Evolutionary conservation across 2,797 vertebrate genomes (phyloP).

Genomic region (Enteromius radiatus): DNA sequence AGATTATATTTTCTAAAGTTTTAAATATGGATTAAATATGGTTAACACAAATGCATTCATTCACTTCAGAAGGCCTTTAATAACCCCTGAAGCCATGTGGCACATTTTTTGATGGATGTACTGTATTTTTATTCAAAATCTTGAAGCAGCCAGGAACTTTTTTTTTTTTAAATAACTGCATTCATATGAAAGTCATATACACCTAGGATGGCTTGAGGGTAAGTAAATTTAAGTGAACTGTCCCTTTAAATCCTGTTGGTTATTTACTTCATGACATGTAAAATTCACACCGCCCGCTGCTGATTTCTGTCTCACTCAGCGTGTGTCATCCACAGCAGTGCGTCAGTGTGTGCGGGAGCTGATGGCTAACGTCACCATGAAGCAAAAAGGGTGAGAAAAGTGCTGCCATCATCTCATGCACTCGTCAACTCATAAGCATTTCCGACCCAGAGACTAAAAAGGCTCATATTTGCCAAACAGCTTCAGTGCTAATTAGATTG

Average conservation of each 20-base stretch:
- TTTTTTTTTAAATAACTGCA: neutral
- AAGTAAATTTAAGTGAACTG: neutral
- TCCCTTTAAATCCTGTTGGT: slow-evolving; percentile 2
- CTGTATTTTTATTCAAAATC: neutral
- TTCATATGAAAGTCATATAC: neutral
- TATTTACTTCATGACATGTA: slow-evolving; percentile 15
- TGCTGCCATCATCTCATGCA: slow-evolving; percentile 18
- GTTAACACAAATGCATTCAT: neutral
- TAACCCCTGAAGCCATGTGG: neutral
- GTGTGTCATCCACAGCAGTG: slow-evolving; percentile 37
- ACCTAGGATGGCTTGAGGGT: neutral
- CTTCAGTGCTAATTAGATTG: neutral
- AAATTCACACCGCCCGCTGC: slow-evolving; percentile 6
- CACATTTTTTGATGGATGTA: neutral
- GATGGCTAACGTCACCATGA: slow-evolving; percentile 23
- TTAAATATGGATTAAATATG: neutral
- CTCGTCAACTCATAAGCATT: slow-evolving; percentile 11
- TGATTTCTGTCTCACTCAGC: slow-evolving; percentile 32
- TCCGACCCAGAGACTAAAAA: neutral
- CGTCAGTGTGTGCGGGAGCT: slow-evolving; percentile 28
- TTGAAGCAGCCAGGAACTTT: neutral
- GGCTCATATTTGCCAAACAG: slow-evolving; percentile 8
- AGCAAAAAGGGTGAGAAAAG: slow-evolving; percentile 35
- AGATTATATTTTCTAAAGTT: neutral
- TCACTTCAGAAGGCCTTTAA: neutral